Conservation (phyloP, 2,797 vertebrate species). For the Microctenopoma lineatum region DNA sequence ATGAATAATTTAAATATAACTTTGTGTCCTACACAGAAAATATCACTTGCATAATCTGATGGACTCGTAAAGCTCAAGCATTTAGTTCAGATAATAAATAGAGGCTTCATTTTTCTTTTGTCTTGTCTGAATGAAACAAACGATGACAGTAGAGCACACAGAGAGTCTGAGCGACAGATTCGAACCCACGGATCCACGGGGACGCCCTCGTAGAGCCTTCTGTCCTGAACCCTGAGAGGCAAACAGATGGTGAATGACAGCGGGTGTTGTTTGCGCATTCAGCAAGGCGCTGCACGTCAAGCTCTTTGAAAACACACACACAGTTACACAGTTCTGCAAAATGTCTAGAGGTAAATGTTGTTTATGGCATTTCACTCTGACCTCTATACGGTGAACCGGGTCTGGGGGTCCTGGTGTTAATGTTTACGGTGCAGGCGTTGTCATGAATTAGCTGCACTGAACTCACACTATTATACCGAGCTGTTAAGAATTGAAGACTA, state of each 20-base stretch:
- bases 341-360: background rate
- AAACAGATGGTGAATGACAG: slow-evolving; percentile 50
- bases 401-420: background rate
- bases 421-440: background rate
- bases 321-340: background rate
- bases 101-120: background rate
- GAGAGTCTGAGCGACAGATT: background rate
- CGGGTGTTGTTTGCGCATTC: slow-evolving; percentile 33
- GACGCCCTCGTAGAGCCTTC: slow-evolving; percentile 8
- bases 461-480: too few relatives aligned
- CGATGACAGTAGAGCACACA: background rate
- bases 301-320: background rate
- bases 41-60: too few relatives aligned
- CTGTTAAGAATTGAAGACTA: too few relatives aligned
- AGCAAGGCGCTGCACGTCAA: background rate
- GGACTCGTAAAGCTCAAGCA: background rate
- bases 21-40: too few relatives aligned
- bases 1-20: too few relatives aligned
- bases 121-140: background rate
- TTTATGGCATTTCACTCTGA: background rate
- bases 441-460: too few relatives aligned
- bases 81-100: background rate
- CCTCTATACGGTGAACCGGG: background rate
- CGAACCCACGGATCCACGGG: background rate
- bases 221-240: slow-evolving; percentile 37